Percentiles rank a stretch among this genome's conserved stretches.
phyloP scores from a whole-genome alignment of 1,140 invertebrate genomes.

The Eriocheir sinensis region DNA sequence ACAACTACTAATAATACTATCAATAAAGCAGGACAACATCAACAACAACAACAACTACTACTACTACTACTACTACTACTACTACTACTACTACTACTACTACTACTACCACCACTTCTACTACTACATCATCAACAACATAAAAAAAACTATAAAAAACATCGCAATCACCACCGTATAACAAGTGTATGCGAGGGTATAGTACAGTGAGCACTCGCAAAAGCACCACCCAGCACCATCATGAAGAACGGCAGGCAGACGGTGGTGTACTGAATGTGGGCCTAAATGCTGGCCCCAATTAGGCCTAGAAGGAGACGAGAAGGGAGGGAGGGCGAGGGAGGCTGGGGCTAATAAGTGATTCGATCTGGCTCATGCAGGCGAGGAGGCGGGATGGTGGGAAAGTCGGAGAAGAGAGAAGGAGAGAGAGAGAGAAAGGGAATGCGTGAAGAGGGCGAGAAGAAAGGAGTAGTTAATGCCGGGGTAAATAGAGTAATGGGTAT shows the following conservation, averaged over 20 bases:
- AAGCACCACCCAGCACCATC: background rate
- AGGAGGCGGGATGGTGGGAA: slow-evolving; percentile 8
- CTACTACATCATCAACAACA: too few species aligned
- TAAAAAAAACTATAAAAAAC: too few species aligned
- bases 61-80: slow-evolving; percentile 25
- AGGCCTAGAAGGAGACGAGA: background rate
- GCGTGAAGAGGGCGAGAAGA: background rate
- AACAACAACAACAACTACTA: background rate
- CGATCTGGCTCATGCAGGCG: slow-evolving; percentile 19
- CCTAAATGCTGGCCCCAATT: background rate
- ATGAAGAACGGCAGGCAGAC: background rate
- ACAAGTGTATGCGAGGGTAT: background rate
- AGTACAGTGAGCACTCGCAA: background rate
- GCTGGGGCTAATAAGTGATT: slow-evolving; percentile 26
- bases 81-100: background rate
- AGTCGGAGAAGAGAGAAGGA: background rate
- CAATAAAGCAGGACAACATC: too few species aligned
- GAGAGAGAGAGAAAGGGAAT: background rate
- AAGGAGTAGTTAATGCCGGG: background rate
- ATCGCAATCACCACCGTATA: too few species aligned
- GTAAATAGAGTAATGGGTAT: slow-evolving; percentile 15
- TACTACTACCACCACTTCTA: too few species aligned
- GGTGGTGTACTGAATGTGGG: background rate
- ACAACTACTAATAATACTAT: too few species aligned
- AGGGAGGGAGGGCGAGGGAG: too few species aligned